These are phyloP conservation scores for Gerris buenoi DNA, from an alignment of 1,140 invertebrate genomes.

Conservation along the genomic window DNA sequence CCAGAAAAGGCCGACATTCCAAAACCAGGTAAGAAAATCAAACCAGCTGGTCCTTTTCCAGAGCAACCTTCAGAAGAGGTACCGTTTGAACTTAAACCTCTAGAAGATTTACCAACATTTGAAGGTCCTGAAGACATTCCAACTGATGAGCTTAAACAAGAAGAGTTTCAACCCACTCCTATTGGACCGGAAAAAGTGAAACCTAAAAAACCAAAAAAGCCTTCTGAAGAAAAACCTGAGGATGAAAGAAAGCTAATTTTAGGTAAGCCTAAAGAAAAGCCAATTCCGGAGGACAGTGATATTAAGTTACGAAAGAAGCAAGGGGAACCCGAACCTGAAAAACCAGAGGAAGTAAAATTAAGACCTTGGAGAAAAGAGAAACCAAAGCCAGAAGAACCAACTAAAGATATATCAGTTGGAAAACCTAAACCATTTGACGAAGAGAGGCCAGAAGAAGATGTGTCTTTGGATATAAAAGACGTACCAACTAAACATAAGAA, in stretches of 20 bases:
- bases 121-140: constrained; percentile 16
- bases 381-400: constrained; percentile 14
- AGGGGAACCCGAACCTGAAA: constrained; percentile 26
- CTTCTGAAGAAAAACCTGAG: constrained; percentile 17
- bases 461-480: constrained; percentile 14
- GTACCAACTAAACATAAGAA: constrained; percentile 9
- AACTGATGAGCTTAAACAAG: constrained; percentile 9
- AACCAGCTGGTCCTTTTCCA: constrained; percentile 8
- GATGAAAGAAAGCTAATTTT: constrained; percentile 32
- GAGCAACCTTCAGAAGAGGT: constrained; percentile 20
- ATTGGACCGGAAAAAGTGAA: background rate
- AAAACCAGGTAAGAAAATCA: constrained; percentile 15
- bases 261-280: constrained; percentile 29
- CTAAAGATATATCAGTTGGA: constrained; percentile 16
- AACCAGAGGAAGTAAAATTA: constrained; percentile 22
- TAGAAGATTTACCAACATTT: constrained; percentile 20
- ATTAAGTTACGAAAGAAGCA: constrained; percentile 32
- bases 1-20: constrained; percentile 17
- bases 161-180: background rate
- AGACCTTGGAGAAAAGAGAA: constrained; percentile 22
- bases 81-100: constrained; percentile 19
- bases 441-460: constrained; percentile 24
- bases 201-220: constrained; percentile 18
- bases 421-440: constrained; percentile 27
- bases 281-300: constrained; percentile 27